Evolutionary conservation across 2,797 vertebrate genomes (phyloP).

Genomic region (Ctenopoma kingsleyae): DNA sequence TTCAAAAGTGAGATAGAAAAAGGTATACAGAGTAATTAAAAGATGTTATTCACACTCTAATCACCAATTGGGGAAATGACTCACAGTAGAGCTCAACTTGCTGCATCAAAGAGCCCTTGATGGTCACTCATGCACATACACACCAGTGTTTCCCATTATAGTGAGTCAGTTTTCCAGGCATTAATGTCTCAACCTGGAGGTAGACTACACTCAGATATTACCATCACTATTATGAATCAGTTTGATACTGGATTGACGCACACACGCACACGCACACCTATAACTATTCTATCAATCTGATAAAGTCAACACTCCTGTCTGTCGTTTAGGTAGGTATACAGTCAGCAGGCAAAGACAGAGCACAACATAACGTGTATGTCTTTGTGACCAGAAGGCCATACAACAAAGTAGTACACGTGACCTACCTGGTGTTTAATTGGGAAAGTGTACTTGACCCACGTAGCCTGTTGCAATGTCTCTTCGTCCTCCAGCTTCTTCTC

Average conservation of each 20-base stretch:
- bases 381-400: neutral
- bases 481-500: constrained; percentile 98
- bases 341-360: neutral
- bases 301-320: neutral
- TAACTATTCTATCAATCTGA: too few relatives aligned
- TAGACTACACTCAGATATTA: constrained; percentile 5
- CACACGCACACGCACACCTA: neutral
- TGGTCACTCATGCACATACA: constrained; percentile 31
- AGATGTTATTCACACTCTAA: constrained; percentile 39
- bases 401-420: neutral
- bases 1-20: constrained; percentile 7
- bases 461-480: constrained; percentile 97
- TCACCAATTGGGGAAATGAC: constrained; percentile 55
- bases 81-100: constrained; percentile 35
- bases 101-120: constrained; percentile 60
- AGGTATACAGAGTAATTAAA: constrained; percentile 16
- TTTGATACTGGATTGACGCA: neutral
- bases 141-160: constrained; percentile 37
- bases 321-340: neutral
- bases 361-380: neutral
- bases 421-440: constrained; percentile 97
- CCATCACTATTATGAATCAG: neutral
- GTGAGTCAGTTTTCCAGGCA: constrained; percentile 28
- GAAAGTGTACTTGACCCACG: constrained; percentile 98
- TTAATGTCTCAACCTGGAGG: constrained; percentile 18